These are phyloP conservation scores for Holothuria scabra DNA, from an alignment of 53 echinoderm and acorn worm genomes.

Conservation along the genomic window DNA sequence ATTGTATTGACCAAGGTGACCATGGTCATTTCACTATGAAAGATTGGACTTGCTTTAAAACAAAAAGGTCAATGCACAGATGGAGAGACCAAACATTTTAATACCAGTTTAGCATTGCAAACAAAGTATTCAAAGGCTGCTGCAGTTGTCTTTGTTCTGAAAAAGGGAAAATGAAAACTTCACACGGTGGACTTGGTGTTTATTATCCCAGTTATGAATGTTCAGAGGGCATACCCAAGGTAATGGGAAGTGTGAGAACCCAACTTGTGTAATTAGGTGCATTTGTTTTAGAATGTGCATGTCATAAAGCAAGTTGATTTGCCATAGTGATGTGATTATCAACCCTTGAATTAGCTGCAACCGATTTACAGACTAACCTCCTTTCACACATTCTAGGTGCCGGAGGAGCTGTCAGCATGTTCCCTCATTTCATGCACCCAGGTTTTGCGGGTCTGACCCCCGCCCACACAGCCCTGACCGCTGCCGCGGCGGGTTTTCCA, in stretches of 20 bases:
- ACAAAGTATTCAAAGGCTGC: too few species aligned
- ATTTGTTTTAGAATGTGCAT: too few species aligned
- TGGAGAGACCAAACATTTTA: too few species aligned
- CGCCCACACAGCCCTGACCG: conserved; percentile 46
- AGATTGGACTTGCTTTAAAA: background rate
- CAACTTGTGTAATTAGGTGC: too few species aligned
- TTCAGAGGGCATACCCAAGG: too few species aligned
- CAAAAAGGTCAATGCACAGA: background rate
- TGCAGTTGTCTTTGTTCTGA: too few species aligned
- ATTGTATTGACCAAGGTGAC: conserved; percentile 27
- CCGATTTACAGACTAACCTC: conserved; percentile 38
- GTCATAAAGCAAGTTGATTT: too few species aligned
- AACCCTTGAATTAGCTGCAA: conserved; percentile 36
- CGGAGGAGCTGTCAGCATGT: conserved; percentile 50
- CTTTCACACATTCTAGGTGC: conserved; percentile 26
- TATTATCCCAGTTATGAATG: too few species aligned
- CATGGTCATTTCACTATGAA: conserved; percentile 20
- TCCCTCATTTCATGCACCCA: conserved; percentile 43
- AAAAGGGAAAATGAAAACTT: too few species aligned
- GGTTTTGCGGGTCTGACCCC: conserved; percentile 57
- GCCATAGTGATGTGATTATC: conserved; percentile 24
- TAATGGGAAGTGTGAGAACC: too few species aligned
- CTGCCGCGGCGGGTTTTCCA: conserved; percentile 55
- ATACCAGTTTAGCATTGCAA: too few species aligned
- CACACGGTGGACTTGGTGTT: too few species aligned